phyloP scores from a whole-genome alignment of 2,113 vertebrate species.

The Peucedramus taeniatus region DNA sequence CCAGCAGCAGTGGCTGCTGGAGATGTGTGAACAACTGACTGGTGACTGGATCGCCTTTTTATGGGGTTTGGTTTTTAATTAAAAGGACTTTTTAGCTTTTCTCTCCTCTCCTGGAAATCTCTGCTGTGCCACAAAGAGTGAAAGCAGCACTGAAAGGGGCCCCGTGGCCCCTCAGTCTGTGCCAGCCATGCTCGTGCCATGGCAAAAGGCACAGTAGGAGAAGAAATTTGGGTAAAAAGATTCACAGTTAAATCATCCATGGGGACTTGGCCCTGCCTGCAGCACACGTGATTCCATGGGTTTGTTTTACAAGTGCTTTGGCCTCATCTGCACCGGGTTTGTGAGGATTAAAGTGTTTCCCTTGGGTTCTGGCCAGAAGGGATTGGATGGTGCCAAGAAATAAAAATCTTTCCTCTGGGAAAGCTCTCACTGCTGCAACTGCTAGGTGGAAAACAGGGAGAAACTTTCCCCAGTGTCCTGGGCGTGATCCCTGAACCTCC shows the following conservation, averaged over 20 bases:
- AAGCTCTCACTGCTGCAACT: background rate
- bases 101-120: background rate
- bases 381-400: background rate
- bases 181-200: accelerated
- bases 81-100: background rate
- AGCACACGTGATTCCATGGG: background rate
- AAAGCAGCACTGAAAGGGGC: background rate
- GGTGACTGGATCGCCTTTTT: background rate
- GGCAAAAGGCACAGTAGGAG: accelerated
- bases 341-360: background rate
- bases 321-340: background rate
- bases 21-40: background rate
- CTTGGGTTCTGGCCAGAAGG: background rate
- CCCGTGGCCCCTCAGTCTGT: accelerated
- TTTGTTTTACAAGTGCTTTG: slow-evolving; percentile 9
- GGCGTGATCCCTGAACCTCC: background rate
- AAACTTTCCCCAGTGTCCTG: background rate
- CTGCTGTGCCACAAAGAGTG: accelerated
- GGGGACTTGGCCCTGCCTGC: background rate
- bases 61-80: background rate
- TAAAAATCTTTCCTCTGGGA: background rate
- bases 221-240: background rate
- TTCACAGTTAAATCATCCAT: accelerated
- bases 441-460: background rate
- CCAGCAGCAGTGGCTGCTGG: background rate